Percentiles rank a stretch among this genome's conserved stretches.
phyloP scores from a whole-genome alignment of 2,797 vertebrate species.

The Microchirus variegatus region DNA sequence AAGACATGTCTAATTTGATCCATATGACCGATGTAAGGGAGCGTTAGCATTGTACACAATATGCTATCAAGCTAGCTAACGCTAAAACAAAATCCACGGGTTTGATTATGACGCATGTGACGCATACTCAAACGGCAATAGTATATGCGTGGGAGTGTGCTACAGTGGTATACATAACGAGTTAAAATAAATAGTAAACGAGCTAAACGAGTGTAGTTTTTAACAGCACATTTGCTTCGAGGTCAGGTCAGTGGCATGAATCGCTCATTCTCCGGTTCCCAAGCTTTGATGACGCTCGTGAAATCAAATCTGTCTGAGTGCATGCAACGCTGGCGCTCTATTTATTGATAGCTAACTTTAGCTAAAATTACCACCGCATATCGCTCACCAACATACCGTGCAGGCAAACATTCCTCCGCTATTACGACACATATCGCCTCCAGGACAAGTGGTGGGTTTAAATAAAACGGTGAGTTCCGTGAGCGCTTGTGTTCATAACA shows the following conservation, averaged over 20 bases:
- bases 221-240: constrained; percentile 3
- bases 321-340: constrained; percentile 67
- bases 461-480: constrained; percentile 17
- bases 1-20: background rate
- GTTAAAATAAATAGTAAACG: too few species aligned
- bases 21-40: constrained; percentile 10
- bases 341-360: constrained; percentile 73
- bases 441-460: background rate
- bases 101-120: constrained; percentile 1
- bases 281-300: constrained; percentile 75
- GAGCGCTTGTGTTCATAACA: constrained; percentile 68
- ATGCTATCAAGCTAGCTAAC: constrained; percentile 58
- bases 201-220: rapidly evolving
- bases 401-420: constrained; percentile 1
- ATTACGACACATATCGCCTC: background rate
- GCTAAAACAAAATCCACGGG: constrained; percentile 35
- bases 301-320: constrained; percentile 74
- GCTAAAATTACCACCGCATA: constrained; percentile 44
- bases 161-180: too few species aligned
- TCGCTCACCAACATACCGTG: constrained; percentile 14
- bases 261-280: constrained; percentile 49
- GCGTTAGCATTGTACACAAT: constrained; percentile 42
- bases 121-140: background rate
- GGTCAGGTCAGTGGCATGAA: constrained; percentile 22
- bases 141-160: rapidly evolving